These are phyloP conservation scores for Rhineura floridana DNA, from an alignment of 2,113 vertebrate species.

Conservation along the genomic window DNA sequence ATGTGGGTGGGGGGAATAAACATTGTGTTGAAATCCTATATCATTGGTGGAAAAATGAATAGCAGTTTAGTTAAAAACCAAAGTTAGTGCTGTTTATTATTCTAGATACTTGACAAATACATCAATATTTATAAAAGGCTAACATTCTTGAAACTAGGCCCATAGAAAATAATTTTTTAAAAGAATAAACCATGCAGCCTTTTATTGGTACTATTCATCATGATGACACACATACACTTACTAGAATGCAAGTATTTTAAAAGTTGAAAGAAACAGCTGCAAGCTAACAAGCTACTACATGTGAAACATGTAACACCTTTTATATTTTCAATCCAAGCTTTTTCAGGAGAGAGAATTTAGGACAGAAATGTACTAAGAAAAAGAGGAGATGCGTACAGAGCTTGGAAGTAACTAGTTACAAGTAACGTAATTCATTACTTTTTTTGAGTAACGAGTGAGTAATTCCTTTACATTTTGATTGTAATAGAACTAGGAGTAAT, in stretches of 20 bases:
- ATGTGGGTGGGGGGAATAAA: background rate
- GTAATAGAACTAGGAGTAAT: too few species aligned
- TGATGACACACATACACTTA: constrained; percentile 29
- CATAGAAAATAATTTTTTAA: constrained; percentile 43
- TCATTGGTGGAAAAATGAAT: constrained; percentile 39
- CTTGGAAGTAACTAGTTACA: too few species aligned
- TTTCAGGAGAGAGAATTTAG: background rate
- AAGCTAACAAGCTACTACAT: constrained; percentile 28
- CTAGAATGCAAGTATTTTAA: constrained; percentile 32
- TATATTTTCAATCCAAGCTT: background rate
- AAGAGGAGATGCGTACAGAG: background rate
- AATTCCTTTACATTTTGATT: too few species aligned
- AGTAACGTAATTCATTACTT: too few species aligned
- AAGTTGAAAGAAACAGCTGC: constrained; percentile 22
- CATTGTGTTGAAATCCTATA: background rate
- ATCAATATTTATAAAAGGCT: constrained; percentile 27
- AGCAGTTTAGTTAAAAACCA: background rate
- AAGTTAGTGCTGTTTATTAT: constrained; percentile 9
- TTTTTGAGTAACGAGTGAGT: too few species aligned
- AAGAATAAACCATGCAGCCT: background rate
- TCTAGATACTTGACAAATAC: constrained; percentile 24
- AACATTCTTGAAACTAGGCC: constrained; percentile 33
- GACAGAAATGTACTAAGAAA: background rate
- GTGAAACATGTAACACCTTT: background rate
- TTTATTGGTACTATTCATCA: constrained; percentile 51